These are phyloP conservation scores for Philonicus albiceps DNA, from an alignment of 2,888 invertebrate species.

Conservation along the genomic window DNA sequence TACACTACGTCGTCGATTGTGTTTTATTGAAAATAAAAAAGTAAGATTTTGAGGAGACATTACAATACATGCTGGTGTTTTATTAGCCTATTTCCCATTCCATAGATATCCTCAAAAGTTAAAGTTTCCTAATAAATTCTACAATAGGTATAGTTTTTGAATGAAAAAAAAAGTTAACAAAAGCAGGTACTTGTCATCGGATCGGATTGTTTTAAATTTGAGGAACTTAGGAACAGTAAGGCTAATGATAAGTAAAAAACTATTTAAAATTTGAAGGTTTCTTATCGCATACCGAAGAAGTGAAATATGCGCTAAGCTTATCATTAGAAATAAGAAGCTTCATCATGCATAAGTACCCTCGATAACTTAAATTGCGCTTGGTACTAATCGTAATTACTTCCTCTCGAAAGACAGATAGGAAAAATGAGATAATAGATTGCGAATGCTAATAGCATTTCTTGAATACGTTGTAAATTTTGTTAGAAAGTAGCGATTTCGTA, in stretches of 20 bases:
- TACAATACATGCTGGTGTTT: not conserved
- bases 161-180: no score
- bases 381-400: not conserved
- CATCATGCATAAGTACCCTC: not conserved
- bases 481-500: not conserved
- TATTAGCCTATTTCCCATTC: not conserved
- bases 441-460: not conserved
- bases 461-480: not conserved
- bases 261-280: not conserved
- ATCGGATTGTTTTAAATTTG: no score
- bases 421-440: no score
- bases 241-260: no score
- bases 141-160: no score
- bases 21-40: slow-evolving; percentile 31
- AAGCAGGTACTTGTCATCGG: no score
- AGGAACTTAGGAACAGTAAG: no score
- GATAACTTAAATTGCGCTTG: not conserved
- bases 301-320: not conserved
- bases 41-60: slow-evolving; percentile 1
- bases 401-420: no score
- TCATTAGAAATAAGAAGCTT: not conserved
- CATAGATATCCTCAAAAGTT: not conserved
- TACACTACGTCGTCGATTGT: slow-evolving; percentile 20
- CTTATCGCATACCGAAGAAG: not conserved
- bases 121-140: not conserved